These are phyloP conservation scores for Belgica antarctica DNA, from an alignment of 2,888 invertebrate species.

Conservation along the genomic window DNA sequence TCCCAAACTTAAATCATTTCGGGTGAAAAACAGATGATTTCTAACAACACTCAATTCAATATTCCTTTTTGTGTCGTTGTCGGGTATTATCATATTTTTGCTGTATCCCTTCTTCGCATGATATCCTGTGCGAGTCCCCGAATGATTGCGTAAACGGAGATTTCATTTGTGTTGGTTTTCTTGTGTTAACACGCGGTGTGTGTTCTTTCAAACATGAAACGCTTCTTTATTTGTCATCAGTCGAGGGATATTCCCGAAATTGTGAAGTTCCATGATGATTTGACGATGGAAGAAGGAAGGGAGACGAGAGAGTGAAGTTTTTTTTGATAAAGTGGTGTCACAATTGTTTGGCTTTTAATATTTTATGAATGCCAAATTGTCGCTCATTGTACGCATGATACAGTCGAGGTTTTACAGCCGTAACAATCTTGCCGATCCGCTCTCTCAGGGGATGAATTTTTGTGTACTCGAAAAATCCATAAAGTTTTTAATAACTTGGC, in stretches of 20 bases:
- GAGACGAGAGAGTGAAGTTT: not conserved
- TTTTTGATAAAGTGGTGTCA: constrained; percentile 43
- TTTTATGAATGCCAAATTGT: constrained; percentile 40
- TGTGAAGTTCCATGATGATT: too few species aligned
- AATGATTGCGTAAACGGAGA: not conserved
- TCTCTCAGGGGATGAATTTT: constrained; percentile 4
- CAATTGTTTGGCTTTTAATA: constrained; percentile 41
- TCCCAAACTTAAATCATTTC: not conserved
- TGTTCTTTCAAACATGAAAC: not conserved
- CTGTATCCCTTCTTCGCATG: not conserved
- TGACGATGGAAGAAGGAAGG: constrained; percentile 3
- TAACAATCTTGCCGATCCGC: not conserved
- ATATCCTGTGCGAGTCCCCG: not conserved
- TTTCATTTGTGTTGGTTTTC: not conserved
- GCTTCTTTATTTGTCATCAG: not conserved
- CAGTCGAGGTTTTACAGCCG: not conserved
- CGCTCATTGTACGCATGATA: constrained; percentile 10
- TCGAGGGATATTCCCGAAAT: not conserved
- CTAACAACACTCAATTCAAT: not conserved
- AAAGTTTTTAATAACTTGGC: not conserved
- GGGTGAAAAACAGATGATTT: constrained; percentile 15
- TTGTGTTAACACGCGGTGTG: not conserved
- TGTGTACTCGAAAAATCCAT: not conserved
- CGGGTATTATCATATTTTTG: not conserved
- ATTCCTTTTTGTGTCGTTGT: not conserved